Base-by-base conservation (phyloP, 1,140 invertebrate species). In the Pachyrhynchus sulphureomaculatus region DNA sequence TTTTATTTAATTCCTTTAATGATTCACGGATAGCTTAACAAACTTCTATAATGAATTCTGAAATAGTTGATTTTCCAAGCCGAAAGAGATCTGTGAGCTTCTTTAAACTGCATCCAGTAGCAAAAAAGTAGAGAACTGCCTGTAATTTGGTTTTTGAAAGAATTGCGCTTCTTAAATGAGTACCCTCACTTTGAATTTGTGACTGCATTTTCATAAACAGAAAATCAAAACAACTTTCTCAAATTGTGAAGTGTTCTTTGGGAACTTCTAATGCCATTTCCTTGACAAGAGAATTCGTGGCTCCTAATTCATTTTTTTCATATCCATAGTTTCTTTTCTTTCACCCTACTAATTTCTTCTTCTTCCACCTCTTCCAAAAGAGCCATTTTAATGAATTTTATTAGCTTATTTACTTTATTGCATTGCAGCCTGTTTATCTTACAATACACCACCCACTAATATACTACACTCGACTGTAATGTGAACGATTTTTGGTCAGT, bases 51-150 rank as follows among this genome's bases (percentile, higher is more conserved):
- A 52, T 52, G 26, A 49, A 49, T 49, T 34, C 47, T 4, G 23
- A 49, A 32, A 49, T 17, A 17, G 47, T 49, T 49, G 23, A 29
- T 32, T 49, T 32, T 49, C 10, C 47, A 37, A 54, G 54, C 53
- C 34, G 51, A 33, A 53, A 21, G 59, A 23, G 37, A 4, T n/a
- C 4, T n/a, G n/a, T n/a, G n/a, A n/a, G n/a, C n/a, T n/a, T n/a
- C n/a, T n/a, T n/a, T n/a, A n/a, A n/a, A n/a, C n/a, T n/a, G n/a
- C n/a, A n/a, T n/a, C n/a, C n/a, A n/a, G n/a, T n/a, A n/a, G n/a
- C n/a, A n/a, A n/a, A n/a, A n/a, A n/a, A n/a, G 34, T 68, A 66
- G 5, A 68, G 59, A 62, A 66, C 55, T 63, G 56, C 66, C 44
- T 62, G 63, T 63, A 64, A 63, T 63, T n/a, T n/a, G n/a, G n/a